Conservation (phyloP, 2,888 invertebrate species). For the Drosophila borborema region DNA sequence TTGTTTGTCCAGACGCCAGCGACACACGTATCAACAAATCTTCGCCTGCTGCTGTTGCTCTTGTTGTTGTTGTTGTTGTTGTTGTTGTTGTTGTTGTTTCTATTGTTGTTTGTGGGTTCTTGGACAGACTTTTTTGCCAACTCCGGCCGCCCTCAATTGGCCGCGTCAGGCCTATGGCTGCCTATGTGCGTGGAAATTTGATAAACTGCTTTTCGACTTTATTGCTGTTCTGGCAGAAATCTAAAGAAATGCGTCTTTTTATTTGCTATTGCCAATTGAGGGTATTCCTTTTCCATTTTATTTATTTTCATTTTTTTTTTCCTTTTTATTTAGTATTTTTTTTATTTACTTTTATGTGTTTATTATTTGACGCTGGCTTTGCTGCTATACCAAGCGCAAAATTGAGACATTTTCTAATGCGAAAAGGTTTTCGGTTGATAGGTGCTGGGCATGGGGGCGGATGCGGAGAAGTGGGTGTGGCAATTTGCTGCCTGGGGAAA, state of each 20-base stretch:
- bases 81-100: slow-evolving; percentile 6
- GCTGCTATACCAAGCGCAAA: slow-evolving; percentile 67
- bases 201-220: slow-evolving; percentile 81
- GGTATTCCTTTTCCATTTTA: slow-evolving; percentile 16
- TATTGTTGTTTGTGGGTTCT: slow-evolving; percentile 1
- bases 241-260: slow-evolving; percentile 52
- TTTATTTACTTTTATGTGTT: slow-evolving; percentile 81
- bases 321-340: slow-evolving; percentile 68
- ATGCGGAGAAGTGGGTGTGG: fast-evolving
- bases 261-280: slow-evolving; percentile 64
- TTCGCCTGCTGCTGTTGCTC: background rate
- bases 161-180: background rate
- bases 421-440: background rate
- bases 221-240: slow-evolving; percentile 72
- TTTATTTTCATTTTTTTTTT: slow-evolving; percentile 50
- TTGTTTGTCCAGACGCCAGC: slow-evolving; percentile 52
- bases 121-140: slow-evolving; percentile 5
- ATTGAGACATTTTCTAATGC: slow-evolving; percentile 63
- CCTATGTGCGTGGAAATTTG: slow-evolving; percentile 69
- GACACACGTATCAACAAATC: slow-evolving; percentile 58
- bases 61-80: slow-evolving; percentile 9
- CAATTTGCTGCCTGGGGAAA: background rate
- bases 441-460: too few relatives aligned
- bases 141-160: slow-evolving; percentile 3
- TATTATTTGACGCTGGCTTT: slow-evolving; percentile 71